Base-by-base conservation (phyloP, 2,797 vertebrate genomes). In the Eulemur albifrons region DNA sequence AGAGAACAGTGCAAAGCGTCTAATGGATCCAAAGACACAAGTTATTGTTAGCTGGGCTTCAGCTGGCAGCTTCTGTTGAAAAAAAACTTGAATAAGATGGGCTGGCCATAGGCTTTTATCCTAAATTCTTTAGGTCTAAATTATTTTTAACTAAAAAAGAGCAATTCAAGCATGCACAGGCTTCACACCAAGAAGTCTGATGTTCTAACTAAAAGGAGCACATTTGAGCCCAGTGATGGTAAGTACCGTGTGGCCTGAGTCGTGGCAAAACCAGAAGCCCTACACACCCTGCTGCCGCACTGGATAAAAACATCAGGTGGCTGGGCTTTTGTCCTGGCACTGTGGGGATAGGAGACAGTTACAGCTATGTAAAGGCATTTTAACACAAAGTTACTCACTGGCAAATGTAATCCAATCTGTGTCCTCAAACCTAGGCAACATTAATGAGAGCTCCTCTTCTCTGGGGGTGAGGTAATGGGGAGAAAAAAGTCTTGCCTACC, bases 141-240 rank as follows among this genome's bases (percentile, higher is more conserved):
- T 88, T 76, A 75, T 86, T 73, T 88, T 73, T 85, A 93, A 73
- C 23, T 69, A 48, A 79, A 75, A 91, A 20, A 25, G 27, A 95
- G 17, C 20, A 79, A 50, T 69, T 2, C 12, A 81, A 69, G n/a
- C 8, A 52, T 40, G 2, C 3, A 9, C 14, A 80, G 12, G 7
- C 40, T 93, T 25, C 75, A 35, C 21, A 13, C 4, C 27, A 52
- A 43, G 9, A 79, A 3, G 12, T 45, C 23, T 82, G 40, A 30
- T 54, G 76, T 84, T 76, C 69, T 52, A 69, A 63, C 9, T 67
- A 15, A 72, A 65, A 9, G 32, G 7, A 45, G 1, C 2, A 50
- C 0, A 21, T 75, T 0, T 57, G 54, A 84, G 25, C 10, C 52
- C 2, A 2, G 38, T 23, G 35, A n/a, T 0, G 7, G 14, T 54